phyloP scores from a whole-genome alignment of 2,797 vertebrate species.

The Coreius guichenoti region DNA sequence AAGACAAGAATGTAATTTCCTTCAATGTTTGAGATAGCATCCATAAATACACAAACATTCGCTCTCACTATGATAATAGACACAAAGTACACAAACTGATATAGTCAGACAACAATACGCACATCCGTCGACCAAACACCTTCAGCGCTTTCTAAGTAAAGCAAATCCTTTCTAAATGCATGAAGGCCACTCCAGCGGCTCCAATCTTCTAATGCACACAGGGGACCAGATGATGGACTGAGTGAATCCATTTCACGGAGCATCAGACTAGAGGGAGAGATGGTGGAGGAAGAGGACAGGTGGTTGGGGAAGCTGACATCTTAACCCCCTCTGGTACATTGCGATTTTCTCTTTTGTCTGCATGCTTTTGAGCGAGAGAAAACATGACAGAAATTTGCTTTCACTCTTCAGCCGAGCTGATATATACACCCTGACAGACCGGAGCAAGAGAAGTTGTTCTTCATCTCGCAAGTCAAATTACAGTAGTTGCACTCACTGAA shows the following conservation, averaged over 20 bases:
- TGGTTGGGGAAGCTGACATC: slow-evolving; percentile 29
- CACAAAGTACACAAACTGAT: slow-evolving; percentile 31
- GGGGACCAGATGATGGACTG: slow-evolving; percentile 52
- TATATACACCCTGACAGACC: slow-evolving; percentile 29
- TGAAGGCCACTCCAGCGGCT: slow-evolving; percentile 21
- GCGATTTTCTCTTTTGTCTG: slow-evolving; percentile 9
- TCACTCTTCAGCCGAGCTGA: slow-evolving; percentile 25
- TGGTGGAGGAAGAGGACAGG: slow-evolving; percentile 5
- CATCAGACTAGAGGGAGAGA: slow-evolving; percentile 33
- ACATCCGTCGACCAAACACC: slow-evolving; percentile 30
- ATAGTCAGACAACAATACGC: slow-evolving; percentile 36
- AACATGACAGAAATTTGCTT: slow-evolving; percentile 42
- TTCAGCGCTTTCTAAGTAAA: slow-evolving; percentile 48
- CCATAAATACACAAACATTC: slow-evolving; percentile 29
- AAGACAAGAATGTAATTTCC: slow-evolving; percentile 45
- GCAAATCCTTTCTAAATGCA: slow-evolving; percentile 54
- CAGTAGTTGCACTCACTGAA: slow-evolving; percentile 1
- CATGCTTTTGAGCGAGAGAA: slow-evolving; percentile 2
- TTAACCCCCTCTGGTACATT: slow-evolving; percentile 15
- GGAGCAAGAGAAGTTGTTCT: slow-evolving; percentile 1
- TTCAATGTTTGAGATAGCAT: slow-evolving; percentile 35
- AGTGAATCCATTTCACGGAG: slow-evolving; percentile 50
- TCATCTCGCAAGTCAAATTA: slow-evolving; percentile 21
- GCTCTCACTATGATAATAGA: slow-evolving; percentile 35
- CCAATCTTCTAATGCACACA: slow-evolving; percentile 50